Evolutionary conservation across 2,797 vertebrate species (phyloP).

Genomic region (Myiotriccus ornatus): DNA sequence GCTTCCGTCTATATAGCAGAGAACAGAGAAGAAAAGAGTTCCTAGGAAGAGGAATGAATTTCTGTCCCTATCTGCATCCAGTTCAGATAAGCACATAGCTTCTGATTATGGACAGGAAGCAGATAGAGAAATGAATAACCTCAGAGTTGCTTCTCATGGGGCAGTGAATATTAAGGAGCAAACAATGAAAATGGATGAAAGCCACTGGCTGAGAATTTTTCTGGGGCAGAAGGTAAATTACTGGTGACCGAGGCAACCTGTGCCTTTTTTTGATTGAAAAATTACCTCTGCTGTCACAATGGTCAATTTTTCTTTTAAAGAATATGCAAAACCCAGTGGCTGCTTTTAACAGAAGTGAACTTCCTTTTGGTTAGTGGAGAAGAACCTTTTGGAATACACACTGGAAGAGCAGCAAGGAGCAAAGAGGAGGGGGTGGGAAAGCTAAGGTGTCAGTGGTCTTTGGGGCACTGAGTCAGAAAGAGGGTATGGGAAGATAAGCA

Average conservation of each 20-base stretch:
- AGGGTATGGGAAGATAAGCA: neutral
- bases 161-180: constrained; percentile 13
- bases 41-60: neutral
- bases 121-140: neutral
- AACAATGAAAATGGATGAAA: neutral
- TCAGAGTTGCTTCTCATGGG: neutral
- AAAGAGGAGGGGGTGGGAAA: neutral
- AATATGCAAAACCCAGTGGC: neutral
- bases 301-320: neutral
- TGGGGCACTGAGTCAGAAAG: neutral
- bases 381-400: neutral
- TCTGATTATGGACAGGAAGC: neutral
- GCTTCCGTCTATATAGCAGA: neutral
- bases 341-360: neutral
- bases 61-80: neutral
- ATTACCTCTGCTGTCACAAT: neutral
- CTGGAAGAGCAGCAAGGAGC: neutral
- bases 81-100: neutral
- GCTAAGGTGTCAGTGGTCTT: neutral
- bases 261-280: neutral
- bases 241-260: neutral
- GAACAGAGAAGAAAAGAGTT: neutral
- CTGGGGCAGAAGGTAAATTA: neutral
- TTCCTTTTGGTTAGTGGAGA: neutral
- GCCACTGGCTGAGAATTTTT: neutral